phyloP scores from a whole-genome alignment of 2,113 vertebrate species.

The Polypterus senegalus region DNA sequence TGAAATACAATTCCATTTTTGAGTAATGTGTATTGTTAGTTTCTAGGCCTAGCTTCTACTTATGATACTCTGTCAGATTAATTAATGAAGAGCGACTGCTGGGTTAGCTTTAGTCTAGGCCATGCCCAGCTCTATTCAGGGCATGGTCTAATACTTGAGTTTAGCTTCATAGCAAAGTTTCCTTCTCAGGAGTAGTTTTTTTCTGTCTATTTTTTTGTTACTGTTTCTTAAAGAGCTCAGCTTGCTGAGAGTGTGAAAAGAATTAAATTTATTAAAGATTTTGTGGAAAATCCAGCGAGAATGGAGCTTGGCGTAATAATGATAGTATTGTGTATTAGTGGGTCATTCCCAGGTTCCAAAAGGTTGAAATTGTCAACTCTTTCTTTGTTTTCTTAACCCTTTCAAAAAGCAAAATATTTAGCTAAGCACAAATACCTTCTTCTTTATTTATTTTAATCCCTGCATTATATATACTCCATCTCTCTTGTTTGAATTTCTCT shows the following conservation, averaged over 20 bases:
- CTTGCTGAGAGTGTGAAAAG: constrained; percentile 56
- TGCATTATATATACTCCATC: constrained; percentile 22
- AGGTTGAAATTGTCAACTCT: constrained; percentile 44
- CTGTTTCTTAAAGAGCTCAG: constrained; percentile 70
- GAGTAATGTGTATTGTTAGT: constrained; percentile 68
- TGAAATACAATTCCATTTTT: constrained; percentile 55
- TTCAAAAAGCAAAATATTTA: constrained; percentile 59
- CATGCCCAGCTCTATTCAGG: constrained; percentile 59
- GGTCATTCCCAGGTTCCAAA: constrained; percentile 51
- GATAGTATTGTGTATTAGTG: constrained; percentile 48
- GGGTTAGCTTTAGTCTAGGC: constrained; percentile 55
- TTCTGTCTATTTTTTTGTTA: constrained; percentile 49
- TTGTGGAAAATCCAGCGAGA: constrained; percentile 61
- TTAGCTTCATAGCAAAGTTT: constrained; percentile 48
- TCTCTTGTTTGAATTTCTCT: constrained; percentile 19
- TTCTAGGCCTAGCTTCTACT: constrained; percentile 62
- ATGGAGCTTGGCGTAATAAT: constrained; percentile 47
- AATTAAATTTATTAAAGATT: constrained; percentile 68
- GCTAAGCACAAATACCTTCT: constrained; percentile 48
- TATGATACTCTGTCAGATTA: constrained; percentile 67
- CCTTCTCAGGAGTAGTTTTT: constrained; percentile 53
- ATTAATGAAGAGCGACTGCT: constrained; percentile 57
- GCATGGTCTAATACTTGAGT: constrained; percentile 57
- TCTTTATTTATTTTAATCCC: constrained; percentile 47
- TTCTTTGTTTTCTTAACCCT: constrained; percentile 53